Evolutionary conservation across 2,113 vertebrate genomes (phyloP).

Genomic region (Pantherophis guttatus): DNA sequence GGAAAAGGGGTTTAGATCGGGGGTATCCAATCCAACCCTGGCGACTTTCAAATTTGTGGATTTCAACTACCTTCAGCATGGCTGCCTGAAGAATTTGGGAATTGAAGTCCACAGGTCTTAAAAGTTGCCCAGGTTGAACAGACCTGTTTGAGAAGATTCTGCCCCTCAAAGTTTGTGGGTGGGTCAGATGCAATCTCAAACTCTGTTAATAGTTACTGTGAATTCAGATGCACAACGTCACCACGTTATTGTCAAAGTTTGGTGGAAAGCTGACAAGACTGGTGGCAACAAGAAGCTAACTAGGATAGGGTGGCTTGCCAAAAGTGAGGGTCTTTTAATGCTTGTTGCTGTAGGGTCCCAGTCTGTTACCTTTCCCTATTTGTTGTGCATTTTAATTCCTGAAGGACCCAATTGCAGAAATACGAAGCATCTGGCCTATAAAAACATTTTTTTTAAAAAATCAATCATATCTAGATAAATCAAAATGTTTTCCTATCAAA

Average conservation of each 20-base stretch:
- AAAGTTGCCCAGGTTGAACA: neutral
- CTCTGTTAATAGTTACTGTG: neutral
- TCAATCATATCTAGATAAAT: neutral
- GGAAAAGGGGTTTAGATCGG: neutral
- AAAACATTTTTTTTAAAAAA: neutral
- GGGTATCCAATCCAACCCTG: neutral
- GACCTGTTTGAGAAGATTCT: neutral
- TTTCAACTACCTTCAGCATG: neutral
- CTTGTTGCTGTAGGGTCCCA: neutral
- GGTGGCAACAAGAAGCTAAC: neutral
- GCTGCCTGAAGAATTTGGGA: neutral
- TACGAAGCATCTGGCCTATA: neutral
- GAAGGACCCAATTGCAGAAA: neutral
- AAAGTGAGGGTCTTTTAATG: neutral
- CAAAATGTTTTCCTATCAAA: neutral
- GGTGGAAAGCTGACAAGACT: neutral
- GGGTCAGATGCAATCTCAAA: neutral
- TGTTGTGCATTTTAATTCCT: neutral
- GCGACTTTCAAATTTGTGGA: neutral
- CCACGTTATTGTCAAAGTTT: neutral
- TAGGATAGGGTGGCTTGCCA: neutral
- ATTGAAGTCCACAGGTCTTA: neutral
- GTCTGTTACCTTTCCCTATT: neutral
- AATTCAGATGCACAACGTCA: neutral
- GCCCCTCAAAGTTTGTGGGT: neutral